Base-by-base conservation (phyloP, 2,888 invertebrate genomes). In the Acleris literana region DNA sequence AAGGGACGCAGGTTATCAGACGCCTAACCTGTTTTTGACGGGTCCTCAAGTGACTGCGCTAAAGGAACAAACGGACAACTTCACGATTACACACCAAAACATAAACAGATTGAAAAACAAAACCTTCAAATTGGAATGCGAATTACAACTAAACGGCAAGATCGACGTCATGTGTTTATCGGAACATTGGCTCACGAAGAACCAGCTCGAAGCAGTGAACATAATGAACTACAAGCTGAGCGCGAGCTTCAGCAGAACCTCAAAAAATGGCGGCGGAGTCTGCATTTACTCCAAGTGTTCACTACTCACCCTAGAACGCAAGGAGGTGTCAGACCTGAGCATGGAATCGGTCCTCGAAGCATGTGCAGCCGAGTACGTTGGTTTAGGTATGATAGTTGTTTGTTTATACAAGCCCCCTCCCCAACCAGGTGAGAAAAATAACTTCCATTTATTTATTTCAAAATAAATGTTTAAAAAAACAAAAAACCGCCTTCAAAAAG, bases 241-340 rank as follows among this genome's bases (percentile, higher is more conserved):
- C n/a, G n/a, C n/a, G n/a, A n/a, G n/a, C n/a, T n/a, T n/a, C n/a
- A n/a, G n/a, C n/a, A n/a, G n/a, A n/a, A n/a, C n/a, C n/a, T n/a
- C n/a, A n/a, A n/a, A n/a, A n/a, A n/a, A n/a, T n/a, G n/a, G n/a
- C n/a, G n/a, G n/a, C n/a, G 63, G 63, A 5, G 63, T 63, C 17
- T 63, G 63, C 51, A 63, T 63, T n/a, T 63, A 63, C 56, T 63
- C 63, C 20, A 43, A 51, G 43, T 43, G 56, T 16, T 51, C 56
- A 6, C 25, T 56, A 9, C 56, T 63, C 11, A 56, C 63, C 20
- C 17, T 63, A 6, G 63, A 63, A 9, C 55, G 63, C 1, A 17
- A 6, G 4, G 63, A 63, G 25, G 20, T 56, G 3, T n/a, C 56
- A 6, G n/a, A 49, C 11, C 25, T 39, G 5, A 18, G 46, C 17